phyloP scores from a whole-genome alignment of 2,113 vertebrate species.

The Spheniscus mendiculus region DNA sequence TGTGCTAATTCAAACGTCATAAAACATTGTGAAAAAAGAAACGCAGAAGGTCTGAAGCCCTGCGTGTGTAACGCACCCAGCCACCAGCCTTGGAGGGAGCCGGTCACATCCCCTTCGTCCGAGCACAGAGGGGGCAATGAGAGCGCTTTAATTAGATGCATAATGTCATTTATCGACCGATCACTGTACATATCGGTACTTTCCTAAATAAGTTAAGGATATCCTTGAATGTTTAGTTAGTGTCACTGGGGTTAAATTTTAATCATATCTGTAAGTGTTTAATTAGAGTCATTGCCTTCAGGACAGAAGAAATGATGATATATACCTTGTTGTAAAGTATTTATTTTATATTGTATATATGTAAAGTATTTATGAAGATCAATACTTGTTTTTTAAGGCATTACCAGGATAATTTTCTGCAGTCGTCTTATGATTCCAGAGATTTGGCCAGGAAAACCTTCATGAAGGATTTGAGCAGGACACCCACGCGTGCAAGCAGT shows the following conservation, averaged over 20 bases:
- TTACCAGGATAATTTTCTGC: not conserved
- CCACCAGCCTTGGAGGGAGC: not conserved
- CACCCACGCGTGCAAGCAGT: accelerated
- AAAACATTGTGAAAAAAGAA: not conserved
- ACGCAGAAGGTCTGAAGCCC: not conserved
- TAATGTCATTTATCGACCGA: accelerated
- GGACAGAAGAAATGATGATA: not conserved
- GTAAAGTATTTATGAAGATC: not conserved
- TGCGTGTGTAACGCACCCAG: accelerated
- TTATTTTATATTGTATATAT: not conserved
- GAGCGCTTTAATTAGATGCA: accelerated
- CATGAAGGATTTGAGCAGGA: not conserved
- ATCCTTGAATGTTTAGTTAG: not conserved
- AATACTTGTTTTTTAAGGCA: not conserved
- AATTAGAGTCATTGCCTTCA: not conserved
- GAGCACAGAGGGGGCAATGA: not conserved
- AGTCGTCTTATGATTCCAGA: not conserved
- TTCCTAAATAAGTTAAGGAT: not conserved
- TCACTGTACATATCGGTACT: accelerated
- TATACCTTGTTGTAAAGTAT: not conserved
- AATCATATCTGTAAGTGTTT: not conserved
- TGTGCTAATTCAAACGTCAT: not conserved
- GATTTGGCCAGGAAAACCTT: not conserved
- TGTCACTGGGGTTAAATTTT: not conserved
- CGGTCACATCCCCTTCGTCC: accelerated